Conservation (phyloP, 2,797 vertebrate genomes). For the Phoeniculus purpureus region DNA sequence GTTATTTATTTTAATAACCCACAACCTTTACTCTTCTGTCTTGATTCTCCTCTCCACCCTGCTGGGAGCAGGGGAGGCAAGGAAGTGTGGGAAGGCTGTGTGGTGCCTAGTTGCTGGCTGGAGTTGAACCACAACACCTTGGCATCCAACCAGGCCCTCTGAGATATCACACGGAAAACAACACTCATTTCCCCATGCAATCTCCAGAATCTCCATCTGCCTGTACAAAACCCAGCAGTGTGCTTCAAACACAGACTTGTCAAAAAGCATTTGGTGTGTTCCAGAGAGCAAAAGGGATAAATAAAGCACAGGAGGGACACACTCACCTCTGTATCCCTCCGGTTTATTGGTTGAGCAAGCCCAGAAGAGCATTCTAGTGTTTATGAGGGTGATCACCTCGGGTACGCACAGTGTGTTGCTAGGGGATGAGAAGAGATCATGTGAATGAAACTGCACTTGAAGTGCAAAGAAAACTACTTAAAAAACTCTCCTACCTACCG, state of each 20-base stretch:
- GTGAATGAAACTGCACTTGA: neutral
- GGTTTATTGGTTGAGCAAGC: conserved; percentile 97
- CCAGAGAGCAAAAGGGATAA: neutral
- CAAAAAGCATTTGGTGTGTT: neutral
- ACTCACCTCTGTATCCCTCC: conserved; percentile 95
- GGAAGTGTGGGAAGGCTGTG: neutral
- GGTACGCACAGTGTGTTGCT: conserved; percentile 95
- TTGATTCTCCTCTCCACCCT: neutral
- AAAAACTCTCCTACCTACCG: conserved; percentile 79
- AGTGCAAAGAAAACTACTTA: neutral
- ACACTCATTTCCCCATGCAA: neutral
- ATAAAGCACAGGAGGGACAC: neutral
- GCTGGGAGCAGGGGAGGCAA: too few relatives aligned
- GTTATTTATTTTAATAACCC: neutral
- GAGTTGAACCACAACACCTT: neutral
- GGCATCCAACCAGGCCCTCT: neutral
- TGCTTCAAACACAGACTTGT: neutral
- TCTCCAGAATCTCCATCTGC: neutral
- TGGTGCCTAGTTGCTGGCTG: neutral
- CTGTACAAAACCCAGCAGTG: neutral
- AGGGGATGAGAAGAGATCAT: conserved; percentile 3
- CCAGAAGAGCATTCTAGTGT: conserved; percentile 98
- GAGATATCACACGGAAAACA: neutral
- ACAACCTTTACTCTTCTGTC: neutral
- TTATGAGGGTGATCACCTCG: conserved; percentile 93